Base-by-base conservation (phyloP, 2,888 invertebrate genomes). In the Caenorhabditis virilis region DNA sequence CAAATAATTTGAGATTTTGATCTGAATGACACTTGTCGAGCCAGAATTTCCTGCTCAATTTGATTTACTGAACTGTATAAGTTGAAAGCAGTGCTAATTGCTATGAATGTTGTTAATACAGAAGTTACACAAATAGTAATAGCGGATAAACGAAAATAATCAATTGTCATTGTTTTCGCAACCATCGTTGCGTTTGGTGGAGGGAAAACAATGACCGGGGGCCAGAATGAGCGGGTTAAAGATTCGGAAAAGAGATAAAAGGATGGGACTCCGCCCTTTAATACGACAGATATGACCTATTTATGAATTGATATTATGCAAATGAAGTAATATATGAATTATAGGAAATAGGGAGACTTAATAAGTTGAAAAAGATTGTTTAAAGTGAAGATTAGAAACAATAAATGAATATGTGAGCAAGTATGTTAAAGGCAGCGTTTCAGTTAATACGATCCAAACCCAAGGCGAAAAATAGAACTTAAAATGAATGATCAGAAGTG, bases 1-100 rank as follows among this genome's bases (percentile, higher is more conserved):
- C 69, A 72, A 33, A 72, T 66, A 3, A 63, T 56, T 51, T 72
- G 65, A 1, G 66, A 55, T 42, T 69, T 69, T 1, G 54, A 57
- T 38, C 57, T 66, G 36, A 66, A 66, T 9, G 56, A 42, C 3
- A 43, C 23, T 35, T 60, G 66, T 45, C 51, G 46, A 15, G 52
- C 52, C 23, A 53, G 15, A 46, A 66, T 66, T 7, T 61, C 60
- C 35, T 57, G 35, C 13, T 66, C 56, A 15, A 47, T 11, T n/a
- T 30, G 22, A 22, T 3, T 16, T 16, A 47, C 35, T 2, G 3
- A 6, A 16, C 7, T 22, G 13, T 47, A 22, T 15, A 47, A 2
- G 4, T 47, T 18, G 18, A 47, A 2, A 35, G 35, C 33, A 13
- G 15, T n/a, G n/a, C 16, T 20, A n/a, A 47, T 1, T 2, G 3